Evolutionary conservation across 2,797 vertebrate genomes (phyloP).

Genomic region (Percopsis omiscomaycus): DNA sequence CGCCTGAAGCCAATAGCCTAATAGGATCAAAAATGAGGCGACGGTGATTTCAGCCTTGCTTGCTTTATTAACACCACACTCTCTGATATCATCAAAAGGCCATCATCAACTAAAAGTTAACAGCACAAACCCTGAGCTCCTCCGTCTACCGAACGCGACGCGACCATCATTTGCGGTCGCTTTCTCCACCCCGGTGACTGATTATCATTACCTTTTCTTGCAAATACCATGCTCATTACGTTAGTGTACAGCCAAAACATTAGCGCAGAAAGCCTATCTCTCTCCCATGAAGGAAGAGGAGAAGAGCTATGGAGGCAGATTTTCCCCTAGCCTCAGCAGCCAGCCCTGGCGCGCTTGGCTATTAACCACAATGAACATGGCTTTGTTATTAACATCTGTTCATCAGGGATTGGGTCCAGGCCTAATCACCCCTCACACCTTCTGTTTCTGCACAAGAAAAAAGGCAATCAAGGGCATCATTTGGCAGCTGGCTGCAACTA

Average conservation of each 20-base stretch:
- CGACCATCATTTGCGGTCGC: constrained; percentile 74
- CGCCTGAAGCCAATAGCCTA: constrained; percentile 55
- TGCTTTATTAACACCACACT: constrained; percentile 74
- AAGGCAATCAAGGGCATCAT: constrained; percentile 91
- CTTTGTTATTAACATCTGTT: constrained; percentile 91
- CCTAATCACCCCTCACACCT: constrained; percentile 90
- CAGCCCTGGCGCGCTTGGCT: constrained; percentile 83
- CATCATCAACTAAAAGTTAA: constrained; percentile 77
- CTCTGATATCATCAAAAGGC: constrained; percentile 74
- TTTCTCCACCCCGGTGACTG: constrained; percentile 75
- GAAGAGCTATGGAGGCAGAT: constrained; percentile 79
- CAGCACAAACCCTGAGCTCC: constrained; percentile 73
- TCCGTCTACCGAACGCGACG: constrained; percentile 70
- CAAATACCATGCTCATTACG: constrained; percentile 84
- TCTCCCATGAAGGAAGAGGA: constrained; percentile 75
- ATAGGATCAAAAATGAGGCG: constrained; percentile 66
- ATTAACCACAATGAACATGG: constrained; percentile 86
- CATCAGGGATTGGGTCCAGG: constrained; percentile 82
- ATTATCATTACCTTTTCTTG: constrained; percentile 87
- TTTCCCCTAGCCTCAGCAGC: constrained; percentile 84
- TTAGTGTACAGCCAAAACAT: constrained; percentile 79
- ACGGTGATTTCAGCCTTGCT: constrained; percentile 54
- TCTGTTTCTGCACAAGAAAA: constrained; percentile 89
- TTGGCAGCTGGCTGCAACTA: constrained; percentile 87
- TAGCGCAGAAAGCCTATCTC: constrained; percentile 78